phyloP scores from a whole-genome alignment of 2,797 vertebrate genomes.

The Betta splendens region DNA sequence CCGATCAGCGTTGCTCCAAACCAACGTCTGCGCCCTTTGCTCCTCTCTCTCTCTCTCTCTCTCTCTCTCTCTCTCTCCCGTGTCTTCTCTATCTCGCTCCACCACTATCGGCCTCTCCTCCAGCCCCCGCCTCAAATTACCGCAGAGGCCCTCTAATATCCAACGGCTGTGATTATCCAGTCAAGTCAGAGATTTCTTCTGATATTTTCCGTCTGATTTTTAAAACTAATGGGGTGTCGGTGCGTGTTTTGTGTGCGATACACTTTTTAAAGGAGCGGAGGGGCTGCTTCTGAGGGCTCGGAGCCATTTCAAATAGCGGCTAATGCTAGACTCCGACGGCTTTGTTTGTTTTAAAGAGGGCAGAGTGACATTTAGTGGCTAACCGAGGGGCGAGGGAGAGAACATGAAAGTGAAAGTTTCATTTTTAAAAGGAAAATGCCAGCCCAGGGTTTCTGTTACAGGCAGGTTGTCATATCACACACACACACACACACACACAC shows the following conservation, averaged over 20 bases:
- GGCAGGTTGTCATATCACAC: conserved; percentile 62
- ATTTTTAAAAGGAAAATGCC: conserved; percentile 72
- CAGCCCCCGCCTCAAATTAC: conserved; percentile 52
- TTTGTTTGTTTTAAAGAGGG: conserved; percentile 79
- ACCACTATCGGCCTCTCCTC: conserved; percentile 46
- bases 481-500: conserved; percentile 15
- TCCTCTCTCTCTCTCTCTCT: conserved; percentile 48
- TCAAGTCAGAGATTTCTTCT: conserved; percentile 62
- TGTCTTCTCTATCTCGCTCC: conserved; percentile 34
- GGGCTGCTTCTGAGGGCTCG: conserved; percentile 58
- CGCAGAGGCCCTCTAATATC: conserved; percentile 66
- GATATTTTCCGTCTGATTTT: conserved; percentile 73
- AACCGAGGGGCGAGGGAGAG: conserved; percentile 70
- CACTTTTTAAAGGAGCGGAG: conserved; percentile 47
- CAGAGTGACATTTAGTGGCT: conserved; percentile 77
- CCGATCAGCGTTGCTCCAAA: conserved; percentile 58
- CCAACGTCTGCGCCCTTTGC: conserved; percentile 56
- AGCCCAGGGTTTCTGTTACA: conserved; percentile 69
- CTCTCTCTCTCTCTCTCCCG: conserved; percentile 42
- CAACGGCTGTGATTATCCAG: conserved; percentile 70
- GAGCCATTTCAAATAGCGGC: conserved; percentile 73
- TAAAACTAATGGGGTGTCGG: conserved; percentile 69
- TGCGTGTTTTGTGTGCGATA: conserved; percentile 55
- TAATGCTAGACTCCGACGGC: conserved; percentile 73
- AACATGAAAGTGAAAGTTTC: conserved; percentile 77